Evolutionary conservation across 2,797 vertebrate species (phyloP), one percentile per base, ranked within the genome.

Genomic region (Alauda arvensis): DNA sequence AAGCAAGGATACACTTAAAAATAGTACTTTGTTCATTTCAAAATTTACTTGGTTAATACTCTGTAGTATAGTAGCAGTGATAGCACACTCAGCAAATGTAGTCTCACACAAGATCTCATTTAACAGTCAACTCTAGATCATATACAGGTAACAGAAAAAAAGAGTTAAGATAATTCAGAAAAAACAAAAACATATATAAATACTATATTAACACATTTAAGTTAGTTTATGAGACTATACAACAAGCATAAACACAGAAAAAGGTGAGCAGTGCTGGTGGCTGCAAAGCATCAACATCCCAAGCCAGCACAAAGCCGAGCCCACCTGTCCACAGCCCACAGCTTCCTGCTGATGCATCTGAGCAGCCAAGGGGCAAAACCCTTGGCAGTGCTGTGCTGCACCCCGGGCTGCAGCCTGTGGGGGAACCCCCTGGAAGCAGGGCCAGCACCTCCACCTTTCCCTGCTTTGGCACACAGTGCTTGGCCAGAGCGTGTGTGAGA

Each of bases 41-140:
- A 84, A 89, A 83, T 85, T 95, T 89, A 87, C 68, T 90, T 72
- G 56, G 89, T 88, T 92, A 94, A 93, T 78, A 92, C 84, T 94
- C 60, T 69, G 57, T 67, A 91, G 67, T 42, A 92, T 85, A 91
- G 77, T 87, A 91, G 91, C 83, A 90, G 65, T 86, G 84, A 57
- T 77, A 92, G 87, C 89, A 89, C 70, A 81, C 82, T 78, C 59
- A 66, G 91, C 76, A 94, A 90, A 85, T 0, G 63, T 72, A 94
- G 90, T 85, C 92, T 93, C 75, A 87, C 68, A 90, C 70, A 92
- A 93, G 79, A 92, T 81, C 87, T 90, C 90, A 87, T 67, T 94
- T 81, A 94, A 95, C 92, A 94, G 93, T 94, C 94, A 94, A 93
- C 94, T 93, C 89, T 93, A 93, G 93, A 94, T 93, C 87, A 90